Base-by-base conservation (phyloP, 2,797 vertebrate genomes). In the Xerus rutilus region DNA sequence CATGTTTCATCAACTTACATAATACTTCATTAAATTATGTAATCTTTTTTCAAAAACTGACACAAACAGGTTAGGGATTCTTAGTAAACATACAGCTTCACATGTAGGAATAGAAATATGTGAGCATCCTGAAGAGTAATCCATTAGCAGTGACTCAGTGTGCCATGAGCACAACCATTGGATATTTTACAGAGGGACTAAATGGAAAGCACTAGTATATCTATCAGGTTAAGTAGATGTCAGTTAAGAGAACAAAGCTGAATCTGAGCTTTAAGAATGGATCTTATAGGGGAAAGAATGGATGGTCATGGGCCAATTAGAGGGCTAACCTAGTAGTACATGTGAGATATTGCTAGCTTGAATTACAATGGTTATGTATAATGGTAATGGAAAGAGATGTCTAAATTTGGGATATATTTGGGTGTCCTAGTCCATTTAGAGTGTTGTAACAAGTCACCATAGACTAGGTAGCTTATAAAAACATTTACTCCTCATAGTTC, bases 11-110 rank as follows among this genome's bases (percentile, higher is more conserved):
- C 92, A 93, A 65, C 87, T 95, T 96, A 94, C 10, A 73, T 94
- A 97, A 96, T 69, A 82, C 30, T 95, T 95, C 92, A 92, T 94
- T 93, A 94, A 88, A 87, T 87, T 95, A 93, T 74, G 65, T 92
- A 95, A 95, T 96, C 95, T 85, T 96, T 83, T 96, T 94, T 97
- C 39, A 89, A 84, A 96, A 93, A n/a, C 28, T 72, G 81, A 84
- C 85, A 79, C 81, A 96, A 94, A 92, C 81, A 89, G 72, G 76
- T 76, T 96, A 88, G 35, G 67, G 11, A 57, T 18, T 93, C 82
- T 92, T 43, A 35, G 67, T 79, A 94, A 96, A 95, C 67, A 77
- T 12, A 62, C 28, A 91, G 79, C 25, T 74, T 85, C 70, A 83
- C 11, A 49, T 39, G 65, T 14, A 82, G 57, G 20, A 83, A 81